Base-by-base conservation (phyloP, 2,797 vertebrate genomes). In the Ceyx erithaca region DNA sequence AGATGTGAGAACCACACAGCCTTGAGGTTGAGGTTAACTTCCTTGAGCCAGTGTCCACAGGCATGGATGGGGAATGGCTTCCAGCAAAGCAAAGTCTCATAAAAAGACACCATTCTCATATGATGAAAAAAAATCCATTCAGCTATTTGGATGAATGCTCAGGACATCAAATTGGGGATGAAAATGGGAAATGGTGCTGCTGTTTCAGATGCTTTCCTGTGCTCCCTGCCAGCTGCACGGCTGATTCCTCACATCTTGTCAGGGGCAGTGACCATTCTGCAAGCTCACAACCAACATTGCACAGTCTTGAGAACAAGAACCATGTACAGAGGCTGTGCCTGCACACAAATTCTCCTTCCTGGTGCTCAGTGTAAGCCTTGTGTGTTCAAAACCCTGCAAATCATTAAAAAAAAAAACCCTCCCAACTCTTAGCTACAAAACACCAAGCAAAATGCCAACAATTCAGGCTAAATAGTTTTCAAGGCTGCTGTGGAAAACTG, bases 391-490 rank as follows among this genome's bases (percentile, higher is more conserved):
- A 72, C 49, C 64, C 66, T 5, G 4, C 21, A 61, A 61, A 69
- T 21, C 54, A 12, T 12, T 61, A 41, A 11, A 41, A 30, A 79
- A 11, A 41, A n/a, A 81, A 43, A 18, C 28, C 51, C 57, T 69
- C 72, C 54, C 7, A 2, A 9, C 25, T n/a, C 45, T 40, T 0
- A 41, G 54, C 54, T 31, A 51, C 57, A 14, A 62, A 78, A 12
- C 70, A 13, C 14, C 14, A 35, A 73, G 15, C 0, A 7, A 85
- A 85, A 83, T 10, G 71, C 83, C 95, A 86, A 46, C 76, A 80
- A 46, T 68, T 59, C 67, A 16, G 85, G 63, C 85, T 95, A 82
- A 96, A 93, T 79, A 31, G 73, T 93, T 96, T 93, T 95, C 86
- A 90, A 93, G 87, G 92, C 89, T 45, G 77, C 85, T 85, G 63